These are phyloP conservation scores for Drosophila monieri DNA, from an alignment of 2,888 invertebrate species.

Conservation along the genomic window DNA sequence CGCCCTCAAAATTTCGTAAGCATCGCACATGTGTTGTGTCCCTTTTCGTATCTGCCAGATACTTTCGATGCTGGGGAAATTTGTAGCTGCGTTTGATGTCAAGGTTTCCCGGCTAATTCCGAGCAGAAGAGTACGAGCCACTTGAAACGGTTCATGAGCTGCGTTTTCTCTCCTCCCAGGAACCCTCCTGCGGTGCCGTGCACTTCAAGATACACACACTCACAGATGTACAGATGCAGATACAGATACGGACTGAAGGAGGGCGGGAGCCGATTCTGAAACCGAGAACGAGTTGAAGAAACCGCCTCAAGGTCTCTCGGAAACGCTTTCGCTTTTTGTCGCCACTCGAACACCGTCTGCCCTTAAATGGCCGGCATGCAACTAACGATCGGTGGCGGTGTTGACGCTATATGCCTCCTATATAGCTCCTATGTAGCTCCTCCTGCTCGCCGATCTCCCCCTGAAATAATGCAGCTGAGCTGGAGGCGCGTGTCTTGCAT, in stretches of 20 bases:
- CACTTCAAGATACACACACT: conserved; percentile 21
- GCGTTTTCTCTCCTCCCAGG: not conserved
- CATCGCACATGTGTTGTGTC: conserved; percentile 31
- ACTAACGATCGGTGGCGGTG: conserved; percentile 39
- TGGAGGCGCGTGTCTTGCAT: conserved; percentile 76
- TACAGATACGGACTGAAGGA: not conserved
- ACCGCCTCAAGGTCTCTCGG: conserved; percentile 72
- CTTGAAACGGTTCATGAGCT: conserved; percentile 44
- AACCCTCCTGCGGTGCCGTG: conserved; percentile 64
- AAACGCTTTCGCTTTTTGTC: conserved; percentile 77
- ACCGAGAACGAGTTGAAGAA: conserved; percentile 69
- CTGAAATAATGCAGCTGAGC: conserved; percentile 53
- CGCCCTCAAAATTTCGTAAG: conserved; percentile 35
- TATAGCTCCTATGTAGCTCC: conserved; percentile 8
- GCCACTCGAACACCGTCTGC: conserved; percentile 50
- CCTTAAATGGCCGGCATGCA: conserved; percentile 71
- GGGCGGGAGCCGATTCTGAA: conserved; percentile 26
- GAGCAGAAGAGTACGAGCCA: conserved; percentile 26
- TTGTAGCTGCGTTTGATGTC: conserved; percentile 74
- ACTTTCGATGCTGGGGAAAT: conserved; percentile 60
- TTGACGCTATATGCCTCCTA: conserved; percentile 15
- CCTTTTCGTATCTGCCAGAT: conserved; percentile 54
- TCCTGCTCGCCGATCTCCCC: not conserved
- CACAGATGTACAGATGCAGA: conserved; percentile 5
- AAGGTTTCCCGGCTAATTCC: conserved; percentile 61